These are phyloP conservation scores for Muscicapa striata DNA, from an alignment of 2,797 vertebrate genomes.

Conservation along the genomic window DNA sequence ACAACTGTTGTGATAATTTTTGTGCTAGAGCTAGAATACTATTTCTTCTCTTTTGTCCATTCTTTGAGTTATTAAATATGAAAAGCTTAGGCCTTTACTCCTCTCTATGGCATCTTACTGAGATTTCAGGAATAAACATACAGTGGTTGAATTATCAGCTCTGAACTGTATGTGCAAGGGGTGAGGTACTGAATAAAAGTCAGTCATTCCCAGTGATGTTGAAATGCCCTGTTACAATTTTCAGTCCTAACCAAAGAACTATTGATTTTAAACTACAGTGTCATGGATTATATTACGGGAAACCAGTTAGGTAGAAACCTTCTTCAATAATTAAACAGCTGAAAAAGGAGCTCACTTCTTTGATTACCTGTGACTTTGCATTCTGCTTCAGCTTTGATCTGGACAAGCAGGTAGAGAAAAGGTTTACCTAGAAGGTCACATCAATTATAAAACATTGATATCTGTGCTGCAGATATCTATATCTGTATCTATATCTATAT, in stretches of 20 bases:
- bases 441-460: background rate
- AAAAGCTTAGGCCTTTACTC: background rate
- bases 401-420: background rate
- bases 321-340: conserved; percentile 21
- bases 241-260: background rate
- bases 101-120: background rate
- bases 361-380: conserved; percentile 8
- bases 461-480: background rate
- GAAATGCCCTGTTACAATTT: background rate
- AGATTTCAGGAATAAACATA: background rate
- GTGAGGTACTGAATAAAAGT: background rate
- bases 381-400: conserved; percentile 14
- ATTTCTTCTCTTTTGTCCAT: background rate
- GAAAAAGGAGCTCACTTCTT: background rate
- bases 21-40: background rate
- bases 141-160: background rate
- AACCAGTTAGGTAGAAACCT: conserved; percentile 4
- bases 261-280: conserved; percentile 18
- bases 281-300: background rate
- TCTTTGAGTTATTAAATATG: background rate
- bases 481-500: no score
- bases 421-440: background rate
- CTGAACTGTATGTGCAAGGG: background rate
- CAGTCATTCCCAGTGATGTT: background rate
- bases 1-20: background rate